Evolutionary conservation across 2,113 vertebrate species (phyloP).

Genomic region (Cathartes aura): DNA sequence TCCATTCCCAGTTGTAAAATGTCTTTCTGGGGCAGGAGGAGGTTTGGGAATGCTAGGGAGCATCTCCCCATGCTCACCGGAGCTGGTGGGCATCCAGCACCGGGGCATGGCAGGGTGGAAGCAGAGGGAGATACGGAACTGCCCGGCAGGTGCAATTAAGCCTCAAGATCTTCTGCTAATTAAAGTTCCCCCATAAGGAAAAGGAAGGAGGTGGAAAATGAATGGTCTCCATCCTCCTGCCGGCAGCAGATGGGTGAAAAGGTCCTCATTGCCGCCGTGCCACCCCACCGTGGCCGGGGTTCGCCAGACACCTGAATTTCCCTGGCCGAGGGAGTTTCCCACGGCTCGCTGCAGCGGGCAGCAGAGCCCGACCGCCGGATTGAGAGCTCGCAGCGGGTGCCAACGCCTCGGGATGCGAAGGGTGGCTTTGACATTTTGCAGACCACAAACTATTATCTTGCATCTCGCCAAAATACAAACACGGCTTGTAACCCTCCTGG

Average conservation of each 20-base stretch:
- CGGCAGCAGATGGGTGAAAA: not conserved
- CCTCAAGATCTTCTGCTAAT: not conserved
- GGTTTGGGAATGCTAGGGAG: not conserved
- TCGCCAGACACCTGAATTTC: not conserved
- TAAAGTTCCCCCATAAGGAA: not conserved
- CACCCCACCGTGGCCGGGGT: accelerated
- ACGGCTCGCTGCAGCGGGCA: not conserved
- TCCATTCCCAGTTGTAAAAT: not conserved
- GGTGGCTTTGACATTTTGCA: not conserved
- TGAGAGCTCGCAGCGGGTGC: accelerated
- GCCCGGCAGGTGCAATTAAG: not conserved
- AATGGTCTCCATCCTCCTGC: not conserved
- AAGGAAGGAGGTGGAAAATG: not conserved
- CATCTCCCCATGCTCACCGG: accelerated
- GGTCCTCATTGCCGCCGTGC: accelerated
- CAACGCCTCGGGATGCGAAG: not conserved
- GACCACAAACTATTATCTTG: not conserved
- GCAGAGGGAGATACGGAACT: not conserved
- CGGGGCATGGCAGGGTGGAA: not conserved
- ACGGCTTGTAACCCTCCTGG: not conserved
- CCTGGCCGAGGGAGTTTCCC: not conserved
- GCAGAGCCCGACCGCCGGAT: not conserved
- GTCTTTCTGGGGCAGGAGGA: not conserved
- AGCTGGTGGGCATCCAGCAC: not conserved
- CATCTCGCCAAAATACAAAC: not conserved